phyloP scores from a whole-genome alignment of 2,888 invertebrate genomes.

The Tenodera sinensis region DNA sequence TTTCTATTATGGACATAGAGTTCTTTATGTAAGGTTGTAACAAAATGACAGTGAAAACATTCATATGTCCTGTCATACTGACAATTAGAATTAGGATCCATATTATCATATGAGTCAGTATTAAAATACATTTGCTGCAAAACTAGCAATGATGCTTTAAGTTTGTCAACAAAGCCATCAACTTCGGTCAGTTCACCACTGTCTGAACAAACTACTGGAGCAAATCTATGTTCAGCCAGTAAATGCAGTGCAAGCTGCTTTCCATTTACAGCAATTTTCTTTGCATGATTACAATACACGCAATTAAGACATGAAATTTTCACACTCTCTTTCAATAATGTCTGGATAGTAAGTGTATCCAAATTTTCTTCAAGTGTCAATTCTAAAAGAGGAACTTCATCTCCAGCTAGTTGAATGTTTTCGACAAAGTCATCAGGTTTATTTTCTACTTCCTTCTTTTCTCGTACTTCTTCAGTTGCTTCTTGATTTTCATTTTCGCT shows the following conservation, averaged over 20 bases:
- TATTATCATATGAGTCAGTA: conserved; percentile 64
- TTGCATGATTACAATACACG: conserved; percentile 81
- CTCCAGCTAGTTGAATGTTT: conserved; percentile 48
- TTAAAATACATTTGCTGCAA: conserved; percentile 67
- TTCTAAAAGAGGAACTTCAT: conserved; percentile 65
- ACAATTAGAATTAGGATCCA: conserved; percentile 52
- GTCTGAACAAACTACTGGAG: conserved; percentile 57
- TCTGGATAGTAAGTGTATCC: conserved; percentile 68
- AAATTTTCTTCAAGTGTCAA: conserved; percentile 69
- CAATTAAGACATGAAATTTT: conserved; percentile 66
- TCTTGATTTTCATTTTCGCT: conserved; percentile 37
- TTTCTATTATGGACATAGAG: conserved; percentile 82
- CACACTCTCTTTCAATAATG: conserved; percentile 70
- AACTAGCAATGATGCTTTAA: conserved; percentile 59
- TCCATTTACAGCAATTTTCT: conserved; percentile 80
- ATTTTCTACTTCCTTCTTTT: conserved; percentile 6
- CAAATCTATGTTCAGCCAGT: conserved; percentile 73
- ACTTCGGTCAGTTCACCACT: conserved; percentile 21
- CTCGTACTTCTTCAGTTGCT: conserved; percentile 14
- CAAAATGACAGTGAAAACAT: conserved; percentile 81
- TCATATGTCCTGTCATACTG: conserved; percentile 70
- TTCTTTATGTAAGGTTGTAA: conserved; percentile 76
- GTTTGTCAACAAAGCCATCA: conserved; percentile 62
- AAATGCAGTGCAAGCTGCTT: conserved; percentile 76
- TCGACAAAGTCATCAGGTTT: conserved; percentile 9